Evolutionary conservation across 2,888 invertebrate species (phyloP).

Genomic region (Phytoseiulus persimilis): DNA sequence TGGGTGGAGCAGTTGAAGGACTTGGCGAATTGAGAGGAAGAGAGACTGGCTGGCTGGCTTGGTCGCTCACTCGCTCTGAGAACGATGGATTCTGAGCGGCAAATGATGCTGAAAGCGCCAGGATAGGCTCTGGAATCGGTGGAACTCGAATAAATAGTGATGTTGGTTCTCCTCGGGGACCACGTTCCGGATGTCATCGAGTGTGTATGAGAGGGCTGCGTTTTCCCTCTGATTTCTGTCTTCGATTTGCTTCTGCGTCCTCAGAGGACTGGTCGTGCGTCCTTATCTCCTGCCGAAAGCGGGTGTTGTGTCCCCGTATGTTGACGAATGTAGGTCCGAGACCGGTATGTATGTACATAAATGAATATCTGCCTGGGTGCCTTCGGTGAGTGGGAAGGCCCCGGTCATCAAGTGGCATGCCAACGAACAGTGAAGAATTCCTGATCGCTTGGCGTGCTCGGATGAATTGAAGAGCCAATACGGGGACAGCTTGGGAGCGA

Average conservation of each 20-base stretch:
- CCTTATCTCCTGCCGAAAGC: no score
- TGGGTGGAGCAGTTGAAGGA: neutral
- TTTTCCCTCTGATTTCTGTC: neutral
- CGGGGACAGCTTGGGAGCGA: neutral
- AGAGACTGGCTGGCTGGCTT: neutral
- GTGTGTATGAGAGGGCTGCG: neutral
- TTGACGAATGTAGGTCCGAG: neutral
- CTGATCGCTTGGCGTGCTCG: neutral
- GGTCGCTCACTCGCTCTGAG: no score
- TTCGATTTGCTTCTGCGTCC: neutral
- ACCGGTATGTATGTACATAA: neutral
- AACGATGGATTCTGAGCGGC: neutral
- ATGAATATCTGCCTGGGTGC: neutral
- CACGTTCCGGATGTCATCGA: neutral
- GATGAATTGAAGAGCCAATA: neutral
- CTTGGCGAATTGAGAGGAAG: neutral
- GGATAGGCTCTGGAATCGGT: neutral
- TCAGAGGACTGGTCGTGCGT: neutral
- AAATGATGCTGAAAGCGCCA: neutral
- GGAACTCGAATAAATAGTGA: neutral
- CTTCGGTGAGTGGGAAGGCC: neutral
- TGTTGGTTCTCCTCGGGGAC: neutral
- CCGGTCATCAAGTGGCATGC: neutral
- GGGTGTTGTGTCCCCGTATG: neutral
- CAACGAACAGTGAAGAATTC: neutral